Base-by-base conservation (phyloP, 2,888 invertebrate genomes). In the Philaethria dido region DNA sequence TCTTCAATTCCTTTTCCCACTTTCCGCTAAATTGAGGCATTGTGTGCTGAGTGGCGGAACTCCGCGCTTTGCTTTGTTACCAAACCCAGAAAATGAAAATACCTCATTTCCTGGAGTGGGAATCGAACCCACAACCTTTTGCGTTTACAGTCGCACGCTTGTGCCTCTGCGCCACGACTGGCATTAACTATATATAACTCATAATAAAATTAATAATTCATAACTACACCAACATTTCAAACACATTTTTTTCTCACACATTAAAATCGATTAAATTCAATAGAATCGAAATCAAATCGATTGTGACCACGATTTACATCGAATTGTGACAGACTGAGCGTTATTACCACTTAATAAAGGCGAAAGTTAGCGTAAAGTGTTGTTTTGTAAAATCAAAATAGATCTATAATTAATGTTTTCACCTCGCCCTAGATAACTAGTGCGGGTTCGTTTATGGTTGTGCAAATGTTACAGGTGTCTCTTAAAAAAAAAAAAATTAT, bases 341-440 rank as follows among this genome's bases (percentile, higher is more conserved):
- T 39, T 57, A 57, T 57, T 57, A 42, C 57, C 57, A n/a, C 11
- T 57, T 20, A 57, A 57, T 57, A 57, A 22, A 16, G 9, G 42
- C 57, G 57, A 57, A 42, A 42, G 42, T 57, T n/a, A 42, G 3
- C 57, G 57, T 57, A 42, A 42, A 57, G n/a, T 20, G n/a, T 57
- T 39, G 39, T 57, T 57, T 39, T 57, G 39, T 22, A 57, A 39
- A 57, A 57, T 57, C 55, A 39, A 57, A 22, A 22, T 57, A 22
- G 42, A 57, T 57, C 18, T 13, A 47, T 73, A 70, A 71, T 68
- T 70, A 66, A 66, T 62, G 68, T 64, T 72, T 68, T 74, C 70
- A 72, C 74, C 74, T 75, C 72, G 73, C 72, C 68, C 74, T 64
- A 74, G 65, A 72, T 74, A 70, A 64, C 64, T 55, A 47, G 65